Evolutionary conservation across 1,140 invertebrate genomes (phyloP), one percentile per base, ranked within the genome.

Genomic region (Meloidogyne chitwoodi): DNA sequence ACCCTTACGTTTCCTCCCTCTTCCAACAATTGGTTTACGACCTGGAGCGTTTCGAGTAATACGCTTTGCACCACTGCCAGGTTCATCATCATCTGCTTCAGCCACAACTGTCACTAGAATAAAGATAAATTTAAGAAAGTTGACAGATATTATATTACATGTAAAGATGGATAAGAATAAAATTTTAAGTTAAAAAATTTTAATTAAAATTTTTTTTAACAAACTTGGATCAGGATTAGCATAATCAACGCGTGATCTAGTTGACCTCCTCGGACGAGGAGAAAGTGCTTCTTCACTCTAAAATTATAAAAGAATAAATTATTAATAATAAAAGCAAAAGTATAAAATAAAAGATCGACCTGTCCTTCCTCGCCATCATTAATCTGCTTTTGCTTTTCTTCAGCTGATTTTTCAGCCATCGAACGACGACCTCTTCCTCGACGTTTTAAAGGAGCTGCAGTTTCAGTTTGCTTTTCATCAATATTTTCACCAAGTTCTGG

Each of bases 1-100:
- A 27, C 44, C 27, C 66, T 77, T 77, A 19, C 76, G 61, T n/a
- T 77, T 77, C 22, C 26, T 48, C 8, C 34, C 44, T 44, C 62
- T 77, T 26, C 61, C 75, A 16, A 41, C 64, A 22, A 38, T 68
- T 4, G 31, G 72, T 61, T 76, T 81, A 16, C 68, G 34, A 27
- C 77, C 77, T 0, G 76, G 71, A n/a, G 62, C 79, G 64, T n/a
- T 61, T 24, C 74, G 67, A 24, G 79, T 27, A 16, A 22, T 22
- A 12, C 74, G 68, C 6, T 44, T 48, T 41, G 66, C n/a, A 19
- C n/a, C 48, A 1, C 68, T 67, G 0, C 78, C 77, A 14, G 75
- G 75, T 41, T 80, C 80, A 38, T 80, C 79, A 69, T 80, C 79
- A 77, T 80, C 79, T 19, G 83, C 72, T 68, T 80, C 78, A n/a